Conservation (phyloP, 2,113 vertebrate species). For the Varanus salvator region DNA sequence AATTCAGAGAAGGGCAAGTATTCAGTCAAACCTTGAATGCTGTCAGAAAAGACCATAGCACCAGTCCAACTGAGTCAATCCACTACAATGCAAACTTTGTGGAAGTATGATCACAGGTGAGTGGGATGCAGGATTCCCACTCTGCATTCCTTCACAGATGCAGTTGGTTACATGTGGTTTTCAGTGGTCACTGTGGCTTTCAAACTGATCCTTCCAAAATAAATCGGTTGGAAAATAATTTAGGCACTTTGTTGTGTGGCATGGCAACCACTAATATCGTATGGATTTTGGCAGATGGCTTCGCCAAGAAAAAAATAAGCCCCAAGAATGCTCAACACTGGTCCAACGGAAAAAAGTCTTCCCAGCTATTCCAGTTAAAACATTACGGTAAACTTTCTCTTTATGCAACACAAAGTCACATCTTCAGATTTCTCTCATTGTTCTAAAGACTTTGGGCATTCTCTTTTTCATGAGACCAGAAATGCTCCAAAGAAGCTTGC, state of each 20-base stretch:
- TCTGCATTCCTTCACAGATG: background rate
- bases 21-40: background rate
- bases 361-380: background rate
- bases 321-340: rapidly evolving
- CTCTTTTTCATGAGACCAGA: conserved; percentile 81
- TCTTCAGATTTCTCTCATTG: background rate
- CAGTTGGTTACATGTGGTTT: background rate
- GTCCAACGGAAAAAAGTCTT: conserved; percentile 22
- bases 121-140: background rate
- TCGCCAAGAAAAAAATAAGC: too few species aligned
- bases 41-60: background rate
- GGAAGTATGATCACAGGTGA: background rate
- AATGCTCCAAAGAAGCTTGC: conserved; percentile 97
- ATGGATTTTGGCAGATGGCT: too few species aligned
- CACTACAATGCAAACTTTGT: background rate
- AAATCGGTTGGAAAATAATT: background rate
- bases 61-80: background rate
- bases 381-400: background rate
- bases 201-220: background rate
- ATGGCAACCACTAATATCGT: rapidly evolving
- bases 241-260: background rate
- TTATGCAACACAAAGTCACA: background rate
- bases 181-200: background rate
- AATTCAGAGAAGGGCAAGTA: too few species aligned
- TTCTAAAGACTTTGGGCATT: rapidly evolving